phyloP scores from a whole-genome alignment of 1,140 invertebrate genomes.

The Drosophila carrolli region DNA sequence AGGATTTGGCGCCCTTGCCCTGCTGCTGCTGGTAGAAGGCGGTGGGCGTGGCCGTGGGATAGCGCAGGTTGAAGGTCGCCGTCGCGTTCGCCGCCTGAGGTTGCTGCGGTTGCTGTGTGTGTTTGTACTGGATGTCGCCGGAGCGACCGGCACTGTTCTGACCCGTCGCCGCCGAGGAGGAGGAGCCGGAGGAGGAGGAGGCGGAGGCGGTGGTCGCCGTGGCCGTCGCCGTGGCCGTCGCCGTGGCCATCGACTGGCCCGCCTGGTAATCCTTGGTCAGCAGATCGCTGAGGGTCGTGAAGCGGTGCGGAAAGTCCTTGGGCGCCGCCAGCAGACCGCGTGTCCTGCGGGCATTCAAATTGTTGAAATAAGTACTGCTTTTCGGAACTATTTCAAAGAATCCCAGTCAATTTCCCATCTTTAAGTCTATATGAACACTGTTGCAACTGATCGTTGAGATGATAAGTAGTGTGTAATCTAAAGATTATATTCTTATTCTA shows the following conservation, averaged over 20 bases:
- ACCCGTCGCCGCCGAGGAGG: conserved; percentile 42
- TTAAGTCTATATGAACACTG: too few relatives aligned
- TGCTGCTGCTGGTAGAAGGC: conserved; percentile 61
- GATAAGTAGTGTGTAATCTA: too few relatives aligned
- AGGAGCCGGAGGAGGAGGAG: conserved; percentile 30
- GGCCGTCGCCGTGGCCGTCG: conserved; percentile 44
- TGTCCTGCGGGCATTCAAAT: conserved; percentile 41
- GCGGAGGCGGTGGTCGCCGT: conserved; percentile 37
- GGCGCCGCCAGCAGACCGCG: conserved; percentile 71
- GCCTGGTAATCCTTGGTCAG: conserved; percentile 74
- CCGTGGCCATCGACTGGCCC: conserved; percentile 23
- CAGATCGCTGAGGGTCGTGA: conserved; percentile 76
- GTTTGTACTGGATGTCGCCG: conserved; percentile 66
- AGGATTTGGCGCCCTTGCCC: conserved; percentile 53
- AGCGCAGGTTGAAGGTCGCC: conserved; percentile 51
- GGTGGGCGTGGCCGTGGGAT: conserved; percentile 63
- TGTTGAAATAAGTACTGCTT: background rate
- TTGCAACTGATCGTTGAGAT: too few relatives aligned
- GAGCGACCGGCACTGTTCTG: conserved; percentile 48
- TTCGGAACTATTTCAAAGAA: background rate
- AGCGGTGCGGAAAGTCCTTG: conserved; percentile 81
- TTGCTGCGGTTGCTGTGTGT: conserved; percentile 67
- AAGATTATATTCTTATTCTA: too few relatives aligned
- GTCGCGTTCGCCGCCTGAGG: conserved; percentile 29
- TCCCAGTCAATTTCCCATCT: too few relatives aligned